phyloP scores from a whole-genome alignment of 2,888 invertebrate genomes.

The Cantharis nigra region DNA sequence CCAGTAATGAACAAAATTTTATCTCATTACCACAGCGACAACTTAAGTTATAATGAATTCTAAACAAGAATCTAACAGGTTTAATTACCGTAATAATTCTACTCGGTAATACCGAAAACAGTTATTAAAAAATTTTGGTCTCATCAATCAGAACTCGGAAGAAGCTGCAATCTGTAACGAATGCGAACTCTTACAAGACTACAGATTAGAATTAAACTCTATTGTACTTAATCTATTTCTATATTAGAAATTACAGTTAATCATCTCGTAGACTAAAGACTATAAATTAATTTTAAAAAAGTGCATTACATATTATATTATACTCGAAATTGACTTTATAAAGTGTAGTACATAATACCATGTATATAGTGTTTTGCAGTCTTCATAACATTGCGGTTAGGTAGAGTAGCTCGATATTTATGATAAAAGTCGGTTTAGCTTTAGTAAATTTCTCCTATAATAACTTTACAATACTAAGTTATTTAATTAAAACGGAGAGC shows the following conservation, averaged over 20 bases:
- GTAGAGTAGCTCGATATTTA: not conserved
- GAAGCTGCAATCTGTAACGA: not conserved
- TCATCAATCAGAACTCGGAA: not conserved
- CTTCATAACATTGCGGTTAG: not conserved
- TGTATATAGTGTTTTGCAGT: not conserved
- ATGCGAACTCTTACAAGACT: not conserved
- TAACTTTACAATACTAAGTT: not conserved
- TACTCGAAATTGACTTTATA: not conserved
- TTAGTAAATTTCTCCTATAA: not conserved
- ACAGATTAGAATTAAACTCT: not conserved
- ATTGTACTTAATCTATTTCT: not conserved
- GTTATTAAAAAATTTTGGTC: not conserved
- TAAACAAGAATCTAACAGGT: not conserved
- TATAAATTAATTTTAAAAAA: not conserved
- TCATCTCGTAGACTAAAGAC: not conserved
- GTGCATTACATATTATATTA: not conserved
- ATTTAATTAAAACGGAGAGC: not conserved
- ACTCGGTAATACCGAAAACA: not conserved
- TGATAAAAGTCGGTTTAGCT: not conserved
- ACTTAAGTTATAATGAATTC: not conserved
- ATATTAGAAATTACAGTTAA: not conserved
- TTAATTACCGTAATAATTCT: not conserved
- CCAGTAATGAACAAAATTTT: not conserved
- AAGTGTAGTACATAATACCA: not conserved
- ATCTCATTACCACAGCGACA: not conserved